Evolutionary conservation across 2,113 vertebrate genomes (phyloP).

Genomic region (Saguinus imperator): DNA sequence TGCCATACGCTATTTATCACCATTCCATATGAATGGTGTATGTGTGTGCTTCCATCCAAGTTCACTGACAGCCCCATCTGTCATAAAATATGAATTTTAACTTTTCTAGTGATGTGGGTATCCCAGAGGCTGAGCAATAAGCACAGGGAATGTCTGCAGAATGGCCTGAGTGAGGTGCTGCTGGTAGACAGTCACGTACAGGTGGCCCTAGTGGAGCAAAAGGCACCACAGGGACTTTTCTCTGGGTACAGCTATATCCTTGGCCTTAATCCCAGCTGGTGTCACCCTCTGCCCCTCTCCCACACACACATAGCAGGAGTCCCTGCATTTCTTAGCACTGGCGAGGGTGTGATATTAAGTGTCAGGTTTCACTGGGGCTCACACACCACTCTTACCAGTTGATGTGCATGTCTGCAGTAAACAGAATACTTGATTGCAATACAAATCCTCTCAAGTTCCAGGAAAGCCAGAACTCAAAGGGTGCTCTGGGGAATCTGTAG

Average conservation of each 20-base stretch:
- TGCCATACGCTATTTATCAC: neutral
- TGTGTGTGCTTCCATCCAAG: neutral
- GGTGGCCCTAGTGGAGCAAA: accelerated
- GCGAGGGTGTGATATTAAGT: accelerated
- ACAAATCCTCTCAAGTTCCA: neutral
- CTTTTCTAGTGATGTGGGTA: neutral
- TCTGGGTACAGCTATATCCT: accelerated
- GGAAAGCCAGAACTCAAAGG: neutral
- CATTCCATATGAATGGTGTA: neutral
- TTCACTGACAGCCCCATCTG: neutral
- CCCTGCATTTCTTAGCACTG: accelerated
- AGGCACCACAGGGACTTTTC: accelerated
- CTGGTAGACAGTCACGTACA: accelerated
- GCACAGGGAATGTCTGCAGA: neutral
- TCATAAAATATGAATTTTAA: neutral
- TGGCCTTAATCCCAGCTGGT: accelerated
- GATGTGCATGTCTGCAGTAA: neutral
- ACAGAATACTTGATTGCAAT: accelerated
- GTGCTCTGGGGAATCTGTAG: no score
- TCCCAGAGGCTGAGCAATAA: accelerated
- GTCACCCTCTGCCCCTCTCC: accelerated
- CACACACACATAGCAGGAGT: accelerated
- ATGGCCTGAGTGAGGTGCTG: accelerated
- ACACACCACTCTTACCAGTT: neutral
- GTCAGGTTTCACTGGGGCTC: neutral